phyloP scores from a whole-genome alignment of 2,888 invertebrate species.

The Fragum sueziense region DNA sequence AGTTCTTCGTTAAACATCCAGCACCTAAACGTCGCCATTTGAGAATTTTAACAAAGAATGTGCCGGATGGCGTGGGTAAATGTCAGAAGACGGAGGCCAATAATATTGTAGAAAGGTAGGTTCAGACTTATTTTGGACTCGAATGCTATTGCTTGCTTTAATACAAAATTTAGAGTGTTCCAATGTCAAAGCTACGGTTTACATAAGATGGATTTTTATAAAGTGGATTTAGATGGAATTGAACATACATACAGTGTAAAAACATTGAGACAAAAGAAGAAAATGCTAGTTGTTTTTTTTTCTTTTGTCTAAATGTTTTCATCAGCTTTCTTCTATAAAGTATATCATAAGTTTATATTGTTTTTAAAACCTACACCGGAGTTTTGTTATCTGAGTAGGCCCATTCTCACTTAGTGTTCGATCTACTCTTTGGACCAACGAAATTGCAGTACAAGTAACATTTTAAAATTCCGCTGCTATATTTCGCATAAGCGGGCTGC shows the following conservation, averaged over 20 bases:
- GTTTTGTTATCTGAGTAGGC: too few relatives aligned
- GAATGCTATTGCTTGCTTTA: not conserved
- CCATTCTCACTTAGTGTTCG: too few relatives aligned
- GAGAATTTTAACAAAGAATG: conserved; percentile 37
- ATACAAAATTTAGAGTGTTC: not conserved
- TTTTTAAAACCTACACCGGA: too few relatives aligned
- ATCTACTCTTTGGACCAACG: too few relatives aligned
- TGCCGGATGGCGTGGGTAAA: conserved; percentile 16
- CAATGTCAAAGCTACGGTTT: not conserved
- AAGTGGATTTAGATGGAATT: not conserved
- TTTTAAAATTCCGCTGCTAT: too few relatives aligned
- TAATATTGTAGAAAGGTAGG: conserved; percentile 48
- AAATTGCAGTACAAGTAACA: too few relatives aligned
- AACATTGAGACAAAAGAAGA: not conserved
- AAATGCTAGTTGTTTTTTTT: not conserved
- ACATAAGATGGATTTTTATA: not conserved
- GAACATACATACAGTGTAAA: not conserved
- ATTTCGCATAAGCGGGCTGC: too few relatives aligned
- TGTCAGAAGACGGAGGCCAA: conserved; percentile 27
- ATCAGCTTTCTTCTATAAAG: too few relatives aligned
- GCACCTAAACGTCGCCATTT: conserved; percentile 49
- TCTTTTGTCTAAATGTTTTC: too few relatives aligned
- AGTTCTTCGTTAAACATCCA: conserved; percentile 50
- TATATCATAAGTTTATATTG: too few relatives aligned
- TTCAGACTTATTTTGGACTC: not conserved